Evolutionary conservation across 2,888 invertebrate genomes (phyloP).

Genomic region (Agonopterix heracliana): DNA sequence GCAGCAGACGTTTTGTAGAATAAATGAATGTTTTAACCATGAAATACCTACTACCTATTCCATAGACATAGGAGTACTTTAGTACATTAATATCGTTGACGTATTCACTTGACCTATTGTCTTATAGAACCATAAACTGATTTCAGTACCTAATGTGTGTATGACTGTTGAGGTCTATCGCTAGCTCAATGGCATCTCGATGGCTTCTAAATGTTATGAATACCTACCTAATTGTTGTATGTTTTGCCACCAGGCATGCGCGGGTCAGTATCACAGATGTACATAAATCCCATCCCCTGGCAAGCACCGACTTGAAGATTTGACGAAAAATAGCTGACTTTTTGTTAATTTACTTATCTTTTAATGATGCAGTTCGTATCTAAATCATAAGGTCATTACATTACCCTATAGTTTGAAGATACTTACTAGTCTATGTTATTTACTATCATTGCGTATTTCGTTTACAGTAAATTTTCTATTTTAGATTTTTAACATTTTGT

Average conservation of each 20-base stretch:
- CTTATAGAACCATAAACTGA: too few species aligned
- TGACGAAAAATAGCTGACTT: neutral
- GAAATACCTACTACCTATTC: too few species aligned
- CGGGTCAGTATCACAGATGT: conserved; percentile 78
- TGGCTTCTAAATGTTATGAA: neutral
- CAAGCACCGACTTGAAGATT: conserved; percentile 51
- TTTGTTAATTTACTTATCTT: conserved; percentile 1
- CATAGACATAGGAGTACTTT: too few species aligned
- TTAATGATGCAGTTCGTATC: conserved; percentile 5
- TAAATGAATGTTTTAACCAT: too few species aligned
- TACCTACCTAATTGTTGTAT: neutral
- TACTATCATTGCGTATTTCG: conserved; percentile 23
- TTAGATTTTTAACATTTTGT: conserved; percentile 38
- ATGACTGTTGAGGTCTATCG: too few species aligned
- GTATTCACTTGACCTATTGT: too few species aligned
- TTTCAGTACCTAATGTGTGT: too few species aligned
- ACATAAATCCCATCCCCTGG: conserved; percentile 81
- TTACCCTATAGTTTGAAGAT: neutral
- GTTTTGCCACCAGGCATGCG: conserved; percentile 71
- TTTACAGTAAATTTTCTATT: conserved; percentile 49
- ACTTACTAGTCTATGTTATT: neutral
- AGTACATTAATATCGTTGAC: too few species aligned
- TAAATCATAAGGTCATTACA: conserved; percentile 2
- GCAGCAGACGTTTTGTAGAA: too few species aligned
- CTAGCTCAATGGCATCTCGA: too few species aligned